Percentiles rank a stretch among this genome's conserved stretches.
These are phyloP conservation scores for Circaetus gallicus DNA, from an alignment of 2,113 vertebrate species.

Conservation along the genomic window DNA sequence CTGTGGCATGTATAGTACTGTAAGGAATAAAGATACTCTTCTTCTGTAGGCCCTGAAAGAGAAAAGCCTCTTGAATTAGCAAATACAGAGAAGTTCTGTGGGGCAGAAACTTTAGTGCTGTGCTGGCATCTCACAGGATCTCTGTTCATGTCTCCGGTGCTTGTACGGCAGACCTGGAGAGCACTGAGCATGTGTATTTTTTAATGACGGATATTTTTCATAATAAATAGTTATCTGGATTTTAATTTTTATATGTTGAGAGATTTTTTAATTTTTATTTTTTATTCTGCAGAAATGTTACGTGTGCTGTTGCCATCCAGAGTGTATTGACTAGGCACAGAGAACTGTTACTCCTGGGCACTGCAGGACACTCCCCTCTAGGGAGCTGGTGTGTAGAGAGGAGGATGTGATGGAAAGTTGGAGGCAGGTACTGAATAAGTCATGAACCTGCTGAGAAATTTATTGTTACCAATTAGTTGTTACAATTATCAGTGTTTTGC, in stretches of 20 bases:
- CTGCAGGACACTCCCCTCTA: background rate
- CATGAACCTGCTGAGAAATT: background rate
- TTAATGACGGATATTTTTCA: background rate
- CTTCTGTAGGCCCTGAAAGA: background rate
- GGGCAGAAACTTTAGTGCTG: background rate
- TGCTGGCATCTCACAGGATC: background rate
- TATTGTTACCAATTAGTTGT: background rate
- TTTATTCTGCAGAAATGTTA: background rate
- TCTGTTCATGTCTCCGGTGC: background rate
- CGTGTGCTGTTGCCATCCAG: background rate
- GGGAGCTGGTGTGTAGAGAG: background rate
- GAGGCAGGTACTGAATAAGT: background rate
- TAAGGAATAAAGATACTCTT: background rate
- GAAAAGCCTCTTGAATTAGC: background rate
- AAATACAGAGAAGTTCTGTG: background rate
- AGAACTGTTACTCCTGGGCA: too few species aligned
- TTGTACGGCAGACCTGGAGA: rapidly evolving
- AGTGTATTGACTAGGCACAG: background rate
- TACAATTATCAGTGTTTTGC: background rate
- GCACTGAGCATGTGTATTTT: background rate
- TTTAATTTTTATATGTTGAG: background rate
- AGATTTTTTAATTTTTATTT: background rate
- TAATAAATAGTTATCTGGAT: background rate
- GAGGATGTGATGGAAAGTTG: background rate
- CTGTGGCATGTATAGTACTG: background rate